Percentiles rank a stretch among this genome's conserved stretches.
These are phyloP conservation scores for Sebastes iracundus DNA, from an alignment of 2,797 vertebrate genomes.

Conservation along the genomic window DNA sequence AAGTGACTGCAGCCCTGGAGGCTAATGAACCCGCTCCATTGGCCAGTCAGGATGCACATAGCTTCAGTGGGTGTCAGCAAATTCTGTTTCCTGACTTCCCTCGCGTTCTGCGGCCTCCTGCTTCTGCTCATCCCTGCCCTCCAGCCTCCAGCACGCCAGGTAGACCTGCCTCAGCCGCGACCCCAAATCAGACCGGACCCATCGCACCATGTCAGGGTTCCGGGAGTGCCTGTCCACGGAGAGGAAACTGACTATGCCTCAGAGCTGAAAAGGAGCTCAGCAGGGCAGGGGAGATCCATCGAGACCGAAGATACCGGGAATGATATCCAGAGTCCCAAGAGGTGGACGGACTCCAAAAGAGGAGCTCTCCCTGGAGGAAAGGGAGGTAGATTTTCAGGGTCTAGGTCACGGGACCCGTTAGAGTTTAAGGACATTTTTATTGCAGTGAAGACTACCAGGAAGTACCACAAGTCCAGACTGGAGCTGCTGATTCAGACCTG, in stretches of 20 bases:
- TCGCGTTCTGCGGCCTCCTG: conserved; percentile 85
- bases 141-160: conserved; percentile 66
- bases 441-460: conserved; percentile 94
- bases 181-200: conserved; percentile 53
- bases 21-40: conserved; percentile 67
- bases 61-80: conserved; percentile 83
- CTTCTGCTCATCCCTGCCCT: conserved; percentile 85
- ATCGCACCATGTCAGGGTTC: neutral
- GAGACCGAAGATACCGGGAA: neutral
- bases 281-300: neutral
- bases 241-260: neutral
- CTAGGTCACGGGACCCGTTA: conserved; percentile 72
- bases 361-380: neutral
- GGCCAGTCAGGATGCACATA: conserved; percentile 84
- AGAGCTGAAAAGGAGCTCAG: conserved; percentile 6
- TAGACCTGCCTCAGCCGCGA: conserved; percentile 74
- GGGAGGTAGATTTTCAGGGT: neutral
- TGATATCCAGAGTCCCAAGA: conserved; percentile 3
- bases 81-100: conserved; percentile 88
- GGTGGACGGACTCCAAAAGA: neutral
- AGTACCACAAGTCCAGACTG: conserved; percentile 90
- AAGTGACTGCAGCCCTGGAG: conserved; percentile 76
- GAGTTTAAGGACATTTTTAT: conserved; percentile 91
- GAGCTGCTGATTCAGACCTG: conserved; percentile 92
- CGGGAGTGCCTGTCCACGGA: neutral